Base-by-base conservation (phyloP, 2,797 vertebrate species). In the Ataeniobius toweri region DNA sequence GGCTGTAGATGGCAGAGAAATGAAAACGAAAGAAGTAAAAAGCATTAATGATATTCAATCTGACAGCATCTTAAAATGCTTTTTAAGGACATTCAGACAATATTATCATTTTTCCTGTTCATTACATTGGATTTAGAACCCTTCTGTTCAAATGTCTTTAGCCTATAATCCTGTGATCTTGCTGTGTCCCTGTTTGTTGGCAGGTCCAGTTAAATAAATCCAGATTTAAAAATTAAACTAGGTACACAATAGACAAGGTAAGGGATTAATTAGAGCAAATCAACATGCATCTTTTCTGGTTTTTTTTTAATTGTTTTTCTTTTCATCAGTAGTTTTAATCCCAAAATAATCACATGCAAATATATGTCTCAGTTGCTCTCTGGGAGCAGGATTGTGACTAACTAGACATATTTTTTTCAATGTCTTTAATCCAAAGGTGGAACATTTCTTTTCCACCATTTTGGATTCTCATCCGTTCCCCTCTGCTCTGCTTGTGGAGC, bases 271-370 rank as follows among this genome's bases (percentile, higher is more conserved):
- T n/a, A 53, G 20, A 53, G 73, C 44, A 36, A 75, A 79, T 83
- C 79, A 80, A 71, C 82, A 67, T 67, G 36, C 63, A 41, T 83
- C 67, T 26, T 26, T 31, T 22, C 68, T 31, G 28, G 3, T 2
- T 36, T 68, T 80, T 18, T 83, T 78, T 65, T 61, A 72, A 36
- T 36, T 36, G 36, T 70, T 78, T 82, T 83, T 79, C 72, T 58
- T 80, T 68, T 63, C 14, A 79, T 88, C 82, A 79, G 85, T 89
- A 79, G 85, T 89, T 89, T 91, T 87, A 77, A 79, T 91, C 85
- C 91, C 86, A 93, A 90, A 92, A 93, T 92, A 92, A 95, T 93
- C 89, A 93, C 92, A 92, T 69, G 65, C 85, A 93, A 93, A 93
- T 89, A 90, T 89, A 90, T 89, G 92, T 90, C 85, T 83, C 82